Evolutionary conservation across 1,140 invertebrate species (phyloP).

Genomic region (Lordiphosa mommai): DNA sequence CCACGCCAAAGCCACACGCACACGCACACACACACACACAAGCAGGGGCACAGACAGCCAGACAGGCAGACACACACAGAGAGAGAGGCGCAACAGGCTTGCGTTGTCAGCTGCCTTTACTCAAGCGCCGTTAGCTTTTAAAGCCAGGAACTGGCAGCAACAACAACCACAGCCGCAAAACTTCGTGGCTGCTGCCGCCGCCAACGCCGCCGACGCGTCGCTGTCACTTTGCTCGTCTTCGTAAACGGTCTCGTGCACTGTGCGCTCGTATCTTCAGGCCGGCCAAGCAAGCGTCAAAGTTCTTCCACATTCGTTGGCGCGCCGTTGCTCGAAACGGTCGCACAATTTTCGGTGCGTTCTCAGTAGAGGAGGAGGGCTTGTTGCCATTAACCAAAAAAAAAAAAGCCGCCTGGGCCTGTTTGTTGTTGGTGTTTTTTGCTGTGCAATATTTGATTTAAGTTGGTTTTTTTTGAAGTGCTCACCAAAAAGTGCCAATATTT

Average conservation of each 20-base stretch:
- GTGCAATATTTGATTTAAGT: conserved; percentile 9
- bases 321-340: conserved; percentile 76
- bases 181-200: conserved; percentile 3
- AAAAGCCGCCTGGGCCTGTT: conserved; percentile 26
- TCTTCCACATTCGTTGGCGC: conserved; percentile 77
- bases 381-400: neutral
- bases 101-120: conserved; percentile 18
- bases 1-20: conserved; percentile 15
- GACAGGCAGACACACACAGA: neutral
- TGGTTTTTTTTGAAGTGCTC: conserved; percentile 44
- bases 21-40: neutral
- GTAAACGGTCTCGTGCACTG: conserved; percentile 25
- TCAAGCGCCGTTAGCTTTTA: conserved; percentile 33
- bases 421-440: conserved; percentile 4
- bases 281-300: conserved; percentile 35
- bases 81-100: conserved; percentile 51
- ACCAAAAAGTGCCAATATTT: conserved; percentile 13
- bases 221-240: conserved; percentile 32
- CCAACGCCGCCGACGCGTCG: conserved; percentile 3
- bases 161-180: conserved; percentile 32
- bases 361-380: neutral
- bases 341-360: conserved; percentile 69
- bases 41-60: neutral
- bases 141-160: conserved; percentile 21
- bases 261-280: conserved; percentile 11